Conservation (phyloP, 1,140 invertebrate genomes). For the Polyergus mexicanus region DNA sequence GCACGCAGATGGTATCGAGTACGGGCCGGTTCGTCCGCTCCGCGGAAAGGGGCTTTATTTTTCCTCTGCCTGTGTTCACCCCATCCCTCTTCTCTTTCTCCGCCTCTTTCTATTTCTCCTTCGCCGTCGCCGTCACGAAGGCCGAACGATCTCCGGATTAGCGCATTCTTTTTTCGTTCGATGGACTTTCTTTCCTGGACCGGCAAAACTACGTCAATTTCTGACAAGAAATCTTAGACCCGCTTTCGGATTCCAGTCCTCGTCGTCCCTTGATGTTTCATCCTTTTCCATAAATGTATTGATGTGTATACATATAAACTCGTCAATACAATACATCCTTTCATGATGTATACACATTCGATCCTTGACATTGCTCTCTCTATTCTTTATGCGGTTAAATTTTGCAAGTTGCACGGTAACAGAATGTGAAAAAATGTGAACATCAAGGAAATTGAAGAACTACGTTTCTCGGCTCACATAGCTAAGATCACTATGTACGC, state of each 20-base stretch:
- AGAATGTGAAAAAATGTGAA: no score
- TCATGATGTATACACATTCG: neutral
- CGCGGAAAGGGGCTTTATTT: slow-evolving; percentile 67
- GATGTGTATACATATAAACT: neutral
- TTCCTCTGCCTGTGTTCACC: slow-evolving; percentile 20
- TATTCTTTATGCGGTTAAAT: neutral
- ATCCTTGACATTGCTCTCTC: neutral
- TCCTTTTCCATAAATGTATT: neutral
- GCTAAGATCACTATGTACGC: no score
- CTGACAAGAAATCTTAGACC: slow-evolving; percentile 7
- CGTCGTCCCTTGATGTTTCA: neutral
- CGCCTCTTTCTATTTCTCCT: slow-evolving; percentile 15
- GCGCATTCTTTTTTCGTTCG: slow-evolving; percentile 37
- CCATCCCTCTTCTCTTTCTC: neutral
- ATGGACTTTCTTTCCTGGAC: neutral
- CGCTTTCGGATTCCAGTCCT: slow-evolving; percentile 15
- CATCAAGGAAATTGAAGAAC: no score
- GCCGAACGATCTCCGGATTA: neutral
- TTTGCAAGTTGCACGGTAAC: no score
- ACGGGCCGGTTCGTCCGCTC: slow-evolving; percentile 71
- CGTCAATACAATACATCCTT: no score
- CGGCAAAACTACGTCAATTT: slow-evolving; percentile 27
- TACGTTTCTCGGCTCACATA: no score
- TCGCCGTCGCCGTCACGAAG: slow-evolving; percentile 18
- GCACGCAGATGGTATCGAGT: slow-evolving; percentile 72